Base-by-base conservation (phyloP, 2,113 vertebrate species). In the Aspiorhynchus laticeps region DNA sequence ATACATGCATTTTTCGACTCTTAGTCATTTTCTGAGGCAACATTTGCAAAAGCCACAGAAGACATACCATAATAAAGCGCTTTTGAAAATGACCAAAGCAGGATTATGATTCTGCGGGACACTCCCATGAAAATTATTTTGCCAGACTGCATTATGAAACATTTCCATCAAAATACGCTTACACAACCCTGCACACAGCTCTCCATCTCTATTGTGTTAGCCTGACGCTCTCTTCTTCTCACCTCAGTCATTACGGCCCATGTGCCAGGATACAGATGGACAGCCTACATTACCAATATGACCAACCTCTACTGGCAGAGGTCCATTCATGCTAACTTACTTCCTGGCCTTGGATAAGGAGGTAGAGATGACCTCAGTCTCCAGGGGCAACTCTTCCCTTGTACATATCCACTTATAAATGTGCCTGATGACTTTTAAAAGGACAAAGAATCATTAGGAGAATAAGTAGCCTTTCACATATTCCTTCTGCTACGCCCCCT, bases 351-450 rank as follows among this genome's bases (percentile, higher is more conserved):
- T 86, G 90, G 87, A 92, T 86, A 88, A 91, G 91, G 85, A 94
- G 92, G 90, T 86, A 89, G 88, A 88, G 86, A 93, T 93, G 92
- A 95, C 92, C 93, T 94, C 93, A 90, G 92, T 94, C 93, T 92
- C 93, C 82, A 38, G 90, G 93, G 93, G 87, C 80, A 80, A 88
- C 89, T 93, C 91, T 92, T 84, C 90, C 89, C 91, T 88, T 69
- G 79, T 90, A 90, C 90, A 91, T 92, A 91, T 94, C 93, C 92
- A 94, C 94, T 94, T 94, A 92, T 91, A 92, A 94, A 94, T 88
- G 92, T 94, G 93, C 91, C 94, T 93, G 93, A 94, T 87, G 92
- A 94, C 94, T 95, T 95, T 93, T 93, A 94, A 94, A 95, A 95
- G 94, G 93, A 94, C 93, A 91, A 92, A 92, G 91, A 92, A 93